Evolutionary conservation across 1,140 invertebrate genomes (phyloP), one percentile per base, ranked within the genome.

Genomic region (Caerostris darwini): DNA sequence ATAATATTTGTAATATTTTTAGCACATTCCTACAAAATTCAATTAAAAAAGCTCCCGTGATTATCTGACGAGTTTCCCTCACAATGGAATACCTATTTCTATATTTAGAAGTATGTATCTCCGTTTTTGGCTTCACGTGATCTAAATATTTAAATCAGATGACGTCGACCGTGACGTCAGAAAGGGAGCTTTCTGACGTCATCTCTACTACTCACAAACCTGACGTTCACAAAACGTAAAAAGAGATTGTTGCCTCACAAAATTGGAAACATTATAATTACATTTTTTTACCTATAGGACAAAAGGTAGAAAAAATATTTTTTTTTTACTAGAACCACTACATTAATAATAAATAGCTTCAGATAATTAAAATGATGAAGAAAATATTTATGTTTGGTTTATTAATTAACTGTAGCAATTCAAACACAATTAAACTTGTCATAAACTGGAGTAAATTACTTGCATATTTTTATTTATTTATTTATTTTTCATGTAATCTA

Each of bases 131-230:
- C 34, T 34, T 77, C 71, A 77, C 71, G 71, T 77, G 71, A 34
- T 77, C 53, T 71, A 77, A 77, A 77, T 53, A 77, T 77, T 77
- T 77, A 53, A 77, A 8, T 5, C 34, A n/a, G 71, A 67, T 77
- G 71, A 77, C 71, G 71, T 77, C 71, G 50, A 77, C 8, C 10
- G 10, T 77, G 71, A 77, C 71, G 71, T 77, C 71, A 77, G 50
- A 50, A 77, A 12, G 50, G 7, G 71, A 77, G 12, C 10, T n/a
- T 77, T 77, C 53, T 77, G 71, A 77, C 71, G 71, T 77, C 71
- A 77, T 34, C 2, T 4, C 71, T 4, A 53, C 8, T 50, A 77
- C 71, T 77, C 53, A 3, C 34, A 50, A 10, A 64, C 34, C 59
- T 10, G n/a, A n/a, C 34, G 61, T 64, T 14, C 61, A 10, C 34